These are phyloP conservation scores for Hemithea aestivaria DNA, from an alignment of 2,888 invertebrate genomes.

Conservation along the genomic window DNA sequence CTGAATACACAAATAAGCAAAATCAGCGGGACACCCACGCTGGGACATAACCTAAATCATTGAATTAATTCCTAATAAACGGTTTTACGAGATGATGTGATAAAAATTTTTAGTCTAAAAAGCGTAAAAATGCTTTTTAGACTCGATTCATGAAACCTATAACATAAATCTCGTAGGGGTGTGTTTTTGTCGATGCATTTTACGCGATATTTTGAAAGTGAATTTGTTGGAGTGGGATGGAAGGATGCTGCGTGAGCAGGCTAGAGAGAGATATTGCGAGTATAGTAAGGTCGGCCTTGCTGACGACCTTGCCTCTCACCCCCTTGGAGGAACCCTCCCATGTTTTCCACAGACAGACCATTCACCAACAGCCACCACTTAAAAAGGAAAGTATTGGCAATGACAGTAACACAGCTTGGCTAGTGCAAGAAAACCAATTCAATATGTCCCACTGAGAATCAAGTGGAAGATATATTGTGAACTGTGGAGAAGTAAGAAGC, in stretches of 20 bases:
- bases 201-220: constrained; percentile 58
- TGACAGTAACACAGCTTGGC: constrained; percentile 13
- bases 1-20: background rate
- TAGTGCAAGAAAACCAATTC: too few species aligned
- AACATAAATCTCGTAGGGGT: constrained; percentile 43
- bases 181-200: constrained; percentile 57
- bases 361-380: constrained; percentile 53
- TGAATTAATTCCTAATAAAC: constrained; percentile 26
- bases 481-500: too few species aligned
- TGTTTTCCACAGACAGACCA: constrained; percentile 60
- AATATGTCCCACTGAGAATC: too few species aligned
- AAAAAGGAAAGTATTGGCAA: constrained; percentile 7
- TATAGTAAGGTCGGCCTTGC: constrained; percentile 67
- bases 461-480: too few species aligned
- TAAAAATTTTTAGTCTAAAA: too few species aligned
- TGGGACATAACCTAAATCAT: constrained; percentile 5
- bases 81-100: too few species aligned
- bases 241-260: constrained; percentile 18
- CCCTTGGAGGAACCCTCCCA: constrained; percentile 45
- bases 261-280: constrained; percentile 50
- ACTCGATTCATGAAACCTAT: constrained; percentile 37
- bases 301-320: constrained; percentile 64
- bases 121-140: too few species aligned
- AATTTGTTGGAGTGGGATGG: constrained; percentile 47
- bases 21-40: background rate